Conservation (phyloP, 2,888 invertebrate species). For the Ichneumoninae sp. region DNA sequence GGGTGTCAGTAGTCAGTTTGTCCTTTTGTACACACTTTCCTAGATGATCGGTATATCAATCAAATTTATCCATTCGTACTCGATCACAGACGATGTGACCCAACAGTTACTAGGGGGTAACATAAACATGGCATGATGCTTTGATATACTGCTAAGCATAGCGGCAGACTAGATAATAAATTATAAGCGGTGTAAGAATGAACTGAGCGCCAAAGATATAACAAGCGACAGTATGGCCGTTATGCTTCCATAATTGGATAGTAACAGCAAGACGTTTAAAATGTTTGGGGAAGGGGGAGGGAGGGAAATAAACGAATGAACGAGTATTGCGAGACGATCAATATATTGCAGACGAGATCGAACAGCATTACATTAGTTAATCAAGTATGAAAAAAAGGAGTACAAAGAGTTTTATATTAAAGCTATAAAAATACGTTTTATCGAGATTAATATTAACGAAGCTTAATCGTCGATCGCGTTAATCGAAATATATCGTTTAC, state of each 20-base stretch:
- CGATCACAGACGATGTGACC: neutral
- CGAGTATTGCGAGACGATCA: slow-evolving; percentile 42
- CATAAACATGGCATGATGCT: neutral
- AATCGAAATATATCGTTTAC: slow-evolving; percentile 10
- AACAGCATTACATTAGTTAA: slow-evolving; percentile 34
- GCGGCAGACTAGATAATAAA: slow-evolving; percentile 22
- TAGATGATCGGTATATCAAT: neutral
- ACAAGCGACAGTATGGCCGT: neutral
- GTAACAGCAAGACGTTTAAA: neutral
- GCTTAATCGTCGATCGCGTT: slow-evolving; percentile 22
- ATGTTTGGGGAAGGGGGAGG: neutral
- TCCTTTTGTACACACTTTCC: neutral
- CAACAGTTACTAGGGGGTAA: neutral
- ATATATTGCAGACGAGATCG: slow-evolving; percentile 49
- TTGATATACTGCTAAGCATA: slow-evolving; percentile 14
- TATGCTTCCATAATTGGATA: neutral
- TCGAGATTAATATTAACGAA: slow-evolving; percentile 29
- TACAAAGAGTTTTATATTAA: slow-evolving; percentile 57
- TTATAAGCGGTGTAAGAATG: neutral
- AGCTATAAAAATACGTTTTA: neutral
- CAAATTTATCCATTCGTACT: neutral
- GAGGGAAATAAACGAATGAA: slow-evolving; percentile 1
- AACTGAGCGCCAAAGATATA: neutral
- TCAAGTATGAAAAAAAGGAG: slow-evolving; percentile 54
- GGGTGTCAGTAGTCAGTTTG: neutral